Conservation (phyloP, 2,888 invertebrate genomes). For the Hecatera dysodea region DNA sequence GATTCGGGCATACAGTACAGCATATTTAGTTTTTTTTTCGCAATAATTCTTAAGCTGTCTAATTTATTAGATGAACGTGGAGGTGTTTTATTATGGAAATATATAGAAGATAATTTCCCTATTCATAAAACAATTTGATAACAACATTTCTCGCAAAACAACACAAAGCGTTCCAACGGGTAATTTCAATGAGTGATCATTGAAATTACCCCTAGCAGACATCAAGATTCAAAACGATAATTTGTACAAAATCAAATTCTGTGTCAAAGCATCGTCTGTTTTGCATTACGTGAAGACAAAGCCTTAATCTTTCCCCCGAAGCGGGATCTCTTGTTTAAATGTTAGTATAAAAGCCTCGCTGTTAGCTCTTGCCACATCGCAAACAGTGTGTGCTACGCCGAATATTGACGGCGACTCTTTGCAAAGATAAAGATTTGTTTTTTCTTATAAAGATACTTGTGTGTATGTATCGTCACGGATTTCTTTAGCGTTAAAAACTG, state of each 20-base stretch:
- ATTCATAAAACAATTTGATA: neutral
- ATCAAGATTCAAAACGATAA: conserved; percentile 61
- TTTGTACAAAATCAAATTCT: conserved; percentile 68
- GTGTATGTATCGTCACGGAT: conserved; percentile 66
- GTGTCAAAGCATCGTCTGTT: conserved; percentile 67
- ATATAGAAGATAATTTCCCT: neutral
- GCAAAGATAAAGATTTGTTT: conserved; percentile 68
- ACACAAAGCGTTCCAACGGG: conserved; percentile 27
- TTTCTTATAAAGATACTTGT: conserved; percentile 59
- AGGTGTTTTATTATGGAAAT: neutral
- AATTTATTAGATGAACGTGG: too few relatives aligned
- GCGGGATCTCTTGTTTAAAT: conserved; percentile 76
- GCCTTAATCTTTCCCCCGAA: conserved; percentile 72
- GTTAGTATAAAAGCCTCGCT: conserved; percentile 74
- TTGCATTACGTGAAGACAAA: conserved; percentile 69
- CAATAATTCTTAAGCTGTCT: too few relatives aligned
- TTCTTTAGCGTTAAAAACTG: conserved; percentile 56
- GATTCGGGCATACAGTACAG: conserved; percentile 41
- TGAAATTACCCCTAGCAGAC: conserved; percentile 55
- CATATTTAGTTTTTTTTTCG: neutral
- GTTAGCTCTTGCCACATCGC: conserved; percentile 70
- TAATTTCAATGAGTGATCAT: conserved; percentile 43
- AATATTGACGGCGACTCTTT: conserved; percentile 72
- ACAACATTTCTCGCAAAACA: conserved; percentile 13
- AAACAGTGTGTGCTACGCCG: conserved; percentile 70